Conservation (phyloP, 2,888 invertebrate genomes). For the Argyresthia albistria region DNA sequence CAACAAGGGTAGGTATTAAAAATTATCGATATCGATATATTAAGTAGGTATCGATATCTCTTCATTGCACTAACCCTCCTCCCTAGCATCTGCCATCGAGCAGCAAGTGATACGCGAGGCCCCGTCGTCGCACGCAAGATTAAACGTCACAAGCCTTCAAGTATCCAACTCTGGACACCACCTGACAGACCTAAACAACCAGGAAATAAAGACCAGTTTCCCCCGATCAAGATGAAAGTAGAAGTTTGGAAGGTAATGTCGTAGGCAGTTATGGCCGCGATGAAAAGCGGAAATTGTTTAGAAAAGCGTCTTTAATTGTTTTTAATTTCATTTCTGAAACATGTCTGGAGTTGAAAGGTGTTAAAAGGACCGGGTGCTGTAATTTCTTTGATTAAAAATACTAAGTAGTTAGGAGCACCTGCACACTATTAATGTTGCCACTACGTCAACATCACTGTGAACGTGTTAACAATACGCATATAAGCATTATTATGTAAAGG, state of each 20-base stretch:
- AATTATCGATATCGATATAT: constrained; percentile 13
- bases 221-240: no score
- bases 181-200: background rate
- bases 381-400: no score
- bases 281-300: constrained; percentile 1
- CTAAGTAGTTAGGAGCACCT: no score
- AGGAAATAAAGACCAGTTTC: background rate
- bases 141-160: constrained; percentile 68
- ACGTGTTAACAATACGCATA: no score
- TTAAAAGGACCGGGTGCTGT: no score
- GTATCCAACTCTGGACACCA: constrained; percentile 16
- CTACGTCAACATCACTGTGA: no score
- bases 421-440: no score
- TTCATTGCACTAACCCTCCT: no score
- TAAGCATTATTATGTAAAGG: no score
- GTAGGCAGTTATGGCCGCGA: background rate
- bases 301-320: background rate
- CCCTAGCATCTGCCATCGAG: constrained; percentile 14
- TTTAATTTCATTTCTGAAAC: background rate
- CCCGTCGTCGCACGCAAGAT: constrained; percentile 63
- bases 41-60: constrained; percentile 7
- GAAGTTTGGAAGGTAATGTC: background rate
- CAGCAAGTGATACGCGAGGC: constrained; percentile 60
- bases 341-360: no score
- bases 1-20: no score